Conservation (phyloP, 2,113 vertebrate genomes). For the Synchiropus splendidus region DNA sequence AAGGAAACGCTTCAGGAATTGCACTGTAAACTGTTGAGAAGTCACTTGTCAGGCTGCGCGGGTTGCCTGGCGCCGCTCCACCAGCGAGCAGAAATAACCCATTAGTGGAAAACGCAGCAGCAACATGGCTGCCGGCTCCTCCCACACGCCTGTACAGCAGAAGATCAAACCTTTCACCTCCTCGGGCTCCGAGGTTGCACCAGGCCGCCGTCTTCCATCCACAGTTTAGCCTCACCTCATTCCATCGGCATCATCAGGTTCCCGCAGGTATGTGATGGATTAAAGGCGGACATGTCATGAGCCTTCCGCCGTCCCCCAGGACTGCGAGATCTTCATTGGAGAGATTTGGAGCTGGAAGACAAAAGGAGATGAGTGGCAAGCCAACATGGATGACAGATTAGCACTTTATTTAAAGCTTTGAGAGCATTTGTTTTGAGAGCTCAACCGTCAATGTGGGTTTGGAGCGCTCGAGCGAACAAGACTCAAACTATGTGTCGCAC, state of each 20-base stretch:
- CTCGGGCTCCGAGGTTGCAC: constrained; percentile 8
- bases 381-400: constrained; percentile 24
- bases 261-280: constrained; percentile 57
- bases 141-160: too few relatives aligned
- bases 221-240: constrained; percentile 53
- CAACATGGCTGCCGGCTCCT: too few relatives aligned
- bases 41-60: too few relatives aligned
- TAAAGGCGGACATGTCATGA: constrained; percentile 60
- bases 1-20: too few relatives aligned
- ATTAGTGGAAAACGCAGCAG: too few relatives aligned
- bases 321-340: constrained; percentile 1
- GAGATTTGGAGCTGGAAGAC: constrained; percentile 23
- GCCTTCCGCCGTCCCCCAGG: too few relatives aligned
- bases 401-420: constrained; percentile 22
- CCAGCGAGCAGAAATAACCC: too few relatives aligned
- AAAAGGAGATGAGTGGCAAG: constrained; percentile 32
- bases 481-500: too few relatives aligned
- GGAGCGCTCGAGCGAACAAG: too few relatives aligned
- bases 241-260: constrained; percentile 38
- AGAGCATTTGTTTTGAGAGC: constrained; percentile 17
- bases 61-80: too few relatives aligned
- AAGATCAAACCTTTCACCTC: too few relatives aligned
- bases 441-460: constrained; percentile 18
- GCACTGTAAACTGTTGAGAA: too few relatives aligned
- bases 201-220: constrained; percentile 1